Base-by-base conservation (phyloP, 2,113 vertebrate genomes). In the Recurvirostra avosetta region DNA sequence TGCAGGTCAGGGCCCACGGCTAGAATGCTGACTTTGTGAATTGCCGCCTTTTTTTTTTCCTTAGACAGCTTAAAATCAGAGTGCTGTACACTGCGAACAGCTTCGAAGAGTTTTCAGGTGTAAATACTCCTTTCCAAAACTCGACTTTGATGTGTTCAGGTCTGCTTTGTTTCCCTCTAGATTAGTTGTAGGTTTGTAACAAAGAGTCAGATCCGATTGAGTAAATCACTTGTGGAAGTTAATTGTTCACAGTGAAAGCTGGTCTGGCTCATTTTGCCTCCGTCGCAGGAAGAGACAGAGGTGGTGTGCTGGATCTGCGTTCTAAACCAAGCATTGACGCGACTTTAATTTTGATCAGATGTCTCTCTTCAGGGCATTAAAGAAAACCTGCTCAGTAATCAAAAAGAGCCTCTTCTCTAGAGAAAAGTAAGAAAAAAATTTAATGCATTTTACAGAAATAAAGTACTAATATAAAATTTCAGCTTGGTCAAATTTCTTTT, bases 161-260 rank as follows among this genome's bases (percentile, higher is more conserved):
- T 90, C 91, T 91, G 94, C 92, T 96, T 91, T 91, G 80, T 95
- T 96, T 96, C 94, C 65, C 88, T 90, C 61, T 88, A 75, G 63
- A 38, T 56, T 86, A 86, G 90, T 34, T 68, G 86, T 73, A 76
- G 75, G 89, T 66, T 90, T 16, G 80, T 75, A 82, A 90, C 95
- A 94, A 93, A 86, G 90, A 94, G 94, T 86, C 92, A 96, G 96
- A 94, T 94, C 95, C 43, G 83, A 94, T 12, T 84, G 86, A 93
- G 90, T 97, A 94, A 97, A 71, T 96, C 71, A 91, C 87, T 95
- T 96, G 88, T 96, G 94, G 94, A 95, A 97, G 95, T 97, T 96
- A 97, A 97, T 97, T 96, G 94, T 96, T 97, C 94, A 41, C 91
- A 94, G 90, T 95, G 90, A 97, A 96, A 97, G 94, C 95, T 90